phyloP scores from a whole-genome alignment of 2,113 vertebrate genomes.

The Rhea americana region DNA sequence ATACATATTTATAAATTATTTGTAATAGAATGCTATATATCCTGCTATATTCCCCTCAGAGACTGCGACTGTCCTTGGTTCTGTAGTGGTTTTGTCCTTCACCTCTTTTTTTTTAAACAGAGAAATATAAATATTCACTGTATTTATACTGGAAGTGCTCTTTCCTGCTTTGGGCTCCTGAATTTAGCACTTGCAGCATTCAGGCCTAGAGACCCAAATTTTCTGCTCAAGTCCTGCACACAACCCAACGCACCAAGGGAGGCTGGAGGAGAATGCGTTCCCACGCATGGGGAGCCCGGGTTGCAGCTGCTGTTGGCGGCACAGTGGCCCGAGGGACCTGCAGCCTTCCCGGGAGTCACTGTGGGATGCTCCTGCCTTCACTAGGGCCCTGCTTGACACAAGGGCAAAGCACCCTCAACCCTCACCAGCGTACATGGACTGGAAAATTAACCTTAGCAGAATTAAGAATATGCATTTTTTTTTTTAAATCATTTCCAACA shows the following conservation, averaged over 20 bases:
- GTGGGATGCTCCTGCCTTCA: background rate
- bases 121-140: background rate
- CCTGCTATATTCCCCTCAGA: background rate
- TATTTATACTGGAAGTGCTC: background rate
- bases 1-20: background rate
- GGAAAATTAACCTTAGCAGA: background rate
- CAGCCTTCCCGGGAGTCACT: background rate
- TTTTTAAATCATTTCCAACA: background rate
- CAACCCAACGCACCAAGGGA: background rate
- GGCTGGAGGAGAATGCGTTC: background rate
- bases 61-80: background rate
- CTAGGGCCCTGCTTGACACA: background rate
- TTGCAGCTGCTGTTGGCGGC: no score
- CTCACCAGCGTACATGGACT: background rate
- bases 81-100: background rate
- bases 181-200: background rate
- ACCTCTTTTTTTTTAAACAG: background rate
- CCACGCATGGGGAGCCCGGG: background rate
- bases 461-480: no score
- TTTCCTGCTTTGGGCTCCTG: background rate
- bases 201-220: background rate
- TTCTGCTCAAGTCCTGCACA: background rate
- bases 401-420: rapidly evolving
- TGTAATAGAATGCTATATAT: no score
- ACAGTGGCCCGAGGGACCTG: no score